Evolutionary conservation across 2,797 vertebrate genomes (phyloP).

Genomic region (Numenius phaeopus): DNA sequence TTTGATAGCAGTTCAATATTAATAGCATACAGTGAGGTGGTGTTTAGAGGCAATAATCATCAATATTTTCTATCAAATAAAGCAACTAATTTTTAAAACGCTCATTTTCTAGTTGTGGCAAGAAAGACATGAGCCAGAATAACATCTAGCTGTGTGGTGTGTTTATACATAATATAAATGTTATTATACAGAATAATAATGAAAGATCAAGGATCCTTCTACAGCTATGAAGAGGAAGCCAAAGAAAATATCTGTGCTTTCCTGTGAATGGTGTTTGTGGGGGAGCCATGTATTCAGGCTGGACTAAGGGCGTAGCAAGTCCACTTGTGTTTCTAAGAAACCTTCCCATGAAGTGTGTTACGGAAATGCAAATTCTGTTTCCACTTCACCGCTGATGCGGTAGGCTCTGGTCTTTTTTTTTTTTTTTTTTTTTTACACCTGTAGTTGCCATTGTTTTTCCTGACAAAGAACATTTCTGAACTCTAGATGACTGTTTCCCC

Average conservation of each 20-base stretch:
- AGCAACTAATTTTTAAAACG: background rate
- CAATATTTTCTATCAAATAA: background rate
- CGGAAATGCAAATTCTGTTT: background rate
- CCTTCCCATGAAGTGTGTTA: background rate
- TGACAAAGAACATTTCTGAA: background rate
- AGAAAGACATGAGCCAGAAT: background rate
- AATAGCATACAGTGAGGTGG: background rate
- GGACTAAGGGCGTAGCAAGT: background rate
- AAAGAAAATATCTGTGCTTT: background rate
- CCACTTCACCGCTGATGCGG: background rate
- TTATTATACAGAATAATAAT: background rate
- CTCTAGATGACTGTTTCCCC: background rate
- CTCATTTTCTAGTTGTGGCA: background rate
- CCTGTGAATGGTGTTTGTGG: accelerated
- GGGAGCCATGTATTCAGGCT: background rate
- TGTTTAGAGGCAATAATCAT: background rate
- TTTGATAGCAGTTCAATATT: constrained; percentile 15
- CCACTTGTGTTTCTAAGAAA: background rate
- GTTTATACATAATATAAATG: background rate
- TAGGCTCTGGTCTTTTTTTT: background rate
- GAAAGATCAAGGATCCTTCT: background rate
- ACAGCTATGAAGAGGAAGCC: background rate
- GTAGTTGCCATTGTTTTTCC: background rate
- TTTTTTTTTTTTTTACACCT: too few relatives aligned
- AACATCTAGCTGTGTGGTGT: background rate